Evolutionary conservation across 2,888 invertebrate species (phyloP).

Genomic region (Philhelius pedissequus): DNA sequence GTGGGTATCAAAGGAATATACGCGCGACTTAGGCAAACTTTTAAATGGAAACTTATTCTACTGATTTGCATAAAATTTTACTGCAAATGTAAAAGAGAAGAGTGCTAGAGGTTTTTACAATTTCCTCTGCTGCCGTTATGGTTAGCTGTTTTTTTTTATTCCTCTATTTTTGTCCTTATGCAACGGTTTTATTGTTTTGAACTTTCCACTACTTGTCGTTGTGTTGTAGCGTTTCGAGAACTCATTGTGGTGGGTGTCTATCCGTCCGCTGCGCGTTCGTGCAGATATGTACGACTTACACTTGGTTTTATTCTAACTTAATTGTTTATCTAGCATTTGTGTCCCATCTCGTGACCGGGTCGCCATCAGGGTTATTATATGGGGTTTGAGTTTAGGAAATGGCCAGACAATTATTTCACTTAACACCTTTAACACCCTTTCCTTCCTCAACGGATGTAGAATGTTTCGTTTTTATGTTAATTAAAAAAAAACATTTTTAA

Average conservation of each 20-base stretch:
- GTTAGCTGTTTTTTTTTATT: background rate
- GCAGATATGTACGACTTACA: conserved; percentile 32
- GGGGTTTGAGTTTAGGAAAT: no score
- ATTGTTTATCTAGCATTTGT: conserved; percentile 1
- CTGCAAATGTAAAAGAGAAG: conserved; percentile 60
- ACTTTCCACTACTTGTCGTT: background rate
- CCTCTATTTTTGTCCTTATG: conserved; percentile 10
- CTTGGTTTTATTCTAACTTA: conserved; percentile 43
- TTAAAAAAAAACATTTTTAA: no score
- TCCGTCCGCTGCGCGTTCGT: no score
- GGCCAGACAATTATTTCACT: no score
- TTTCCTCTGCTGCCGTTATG: conserved; percentile 27
- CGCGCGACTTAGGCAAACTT: conserved; percentile 64
- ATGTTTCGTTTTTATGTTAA: no score
- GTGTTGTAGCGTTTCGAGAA: background rate
- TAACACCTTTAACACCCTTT: no score
- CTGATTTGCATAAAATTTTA: conserved; percentile 68
- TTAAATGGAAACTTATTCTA: conserved; percentile 66
- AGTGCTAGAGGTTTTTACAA: conserved; percentile 47
- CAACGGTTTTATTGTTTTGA: conserved; percentile 38
- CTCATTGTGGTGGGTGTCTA: conserved; percentile 50
- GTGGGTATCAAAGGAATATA: conserved; percentile 39
- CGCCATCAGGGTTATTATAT: no score
- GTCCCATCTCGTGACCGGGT: no score
- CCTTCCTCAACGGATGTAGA: no score